Evolutionary conservation across 2,888 invertebrate genomes (phyloP).

Genomic region (Andrena minutula): DNA sequence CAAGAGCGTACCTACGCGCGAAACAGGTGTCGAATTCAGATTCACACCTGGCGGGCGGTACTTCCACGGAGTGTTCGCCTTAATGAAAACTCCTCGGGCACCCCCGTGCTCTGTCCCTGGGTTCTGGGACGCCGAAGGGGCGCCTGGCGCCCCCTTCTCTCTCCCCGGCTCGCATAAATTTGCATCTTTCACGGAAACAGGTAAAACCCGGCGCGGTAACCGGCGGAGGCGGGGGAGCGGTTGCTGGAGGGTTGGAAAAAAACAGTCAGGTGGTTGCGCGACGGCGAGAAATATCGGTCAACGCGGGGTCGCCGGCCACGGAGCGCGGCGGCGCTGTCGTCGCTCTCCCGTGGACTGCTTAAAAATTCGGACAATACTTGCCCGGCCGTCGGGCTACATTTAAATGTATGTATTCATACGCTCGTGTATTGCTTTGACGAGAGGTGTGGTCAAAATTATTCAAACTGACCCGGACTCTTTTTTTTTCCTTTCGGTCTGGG

Average conservation of each 20-base stretch:
- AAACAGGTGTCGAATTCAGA: constrained; percentile 54
- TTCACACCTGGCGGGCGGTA: constrained; percentile 50
- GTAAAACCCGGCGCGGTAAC: constrained; percentile 44
- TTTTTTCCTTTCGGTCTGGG: constrained; percentile 78
- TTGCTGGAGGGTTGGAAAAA: constrained; percentile 16
- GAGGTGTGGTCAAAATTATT: constrained; percentile 85
- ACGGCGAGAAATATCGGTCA: constrained; percentile 67
- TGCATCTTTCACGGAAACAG: constrained; percentile 67
- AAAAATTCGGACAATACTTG: constrained; percentile 83
- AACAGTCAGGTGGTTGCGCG: constrained; percentile 49
- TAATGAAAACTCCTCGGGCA: constrained; percentile 53
- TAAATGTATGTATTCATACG: constrained; percentile 85
- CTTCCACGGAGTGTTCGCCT: constrained; percentile 7
- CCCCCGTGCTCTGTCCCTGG: not conserved
- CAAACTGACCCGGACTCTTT: constrained; percentile 84
- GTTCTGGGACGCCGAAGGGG: not conserved
- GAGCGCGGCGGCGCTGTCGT: constrained; percentile 21
- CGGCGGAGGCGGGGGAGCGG: not conserved
- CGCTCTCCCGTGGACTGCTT: constrained; percentile 57
- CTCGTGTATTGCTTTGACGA: constrained; percentile 83
- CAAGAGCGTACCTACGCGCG: too few relatives aligned
- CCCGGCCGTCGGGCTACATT: constrained; percentile 79
- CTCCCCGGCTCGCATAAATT: constrained; percentile 64
- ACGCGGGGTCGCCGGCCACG: constrained; percentile 39
- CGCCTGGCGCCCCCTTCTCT: not conserved